Conservation (phyloP, 2,113 vertebrate species). For the Istiophorus platypterus region DNA sequence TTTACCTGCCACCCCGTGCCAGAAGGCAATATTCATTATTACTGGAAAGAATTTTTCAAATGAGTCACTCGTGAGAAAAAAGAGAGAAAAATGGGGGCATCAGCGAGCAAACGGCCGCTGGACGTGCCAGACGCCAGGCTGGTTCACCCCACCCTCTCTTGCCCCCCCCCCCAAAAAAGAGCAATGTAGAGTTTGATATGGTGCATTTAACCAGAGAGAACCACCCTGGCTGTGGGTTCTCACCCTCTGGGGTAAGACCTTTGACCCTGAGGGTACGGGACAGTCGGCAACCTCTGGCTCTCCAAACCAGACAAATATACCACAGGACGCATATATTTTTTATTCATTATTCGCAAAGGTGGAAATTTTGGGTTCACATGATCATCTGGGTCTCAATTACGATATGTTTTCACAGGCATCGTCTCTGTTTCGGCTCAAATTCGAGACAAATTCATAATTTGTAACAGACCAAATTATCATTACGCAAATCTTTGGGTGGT, state of each 20-base stretch:
- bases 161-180: too few species aligned
- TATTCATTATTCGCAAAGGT: neutral
- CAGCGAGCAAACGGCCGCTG: constrained; percentile 30
- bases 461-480: neutral
- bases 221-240: neutral
- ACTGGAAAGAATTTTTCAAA: constrained; percentile 63
- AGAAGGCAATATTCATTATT: constrained; percentile 55
- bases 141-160: neutral
- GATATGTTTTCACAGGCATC: constrained; percentile 6
- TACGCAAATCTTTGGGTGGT: neutral
- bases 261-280: neutral
- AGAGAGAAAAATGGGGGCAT: neutral
- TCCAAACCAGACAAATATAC: constrained; percentile 26
- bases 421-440: constrained; percentile 26
- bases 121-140: constrained; percentile 9
- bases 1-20: constrained; percentile 39
- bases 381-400: constrained; percentile 28
- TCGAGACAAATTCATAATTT: constrained; percentile 14
- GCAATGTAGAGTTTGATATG: neutral
- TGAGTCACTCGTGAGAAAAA: constrained; percentile 54
- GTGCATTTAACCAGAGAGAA: neutral
- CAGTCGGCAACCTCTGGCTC: neutral
- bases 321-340: neutral
- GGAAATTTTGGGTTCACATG: neutral
- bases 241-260: neutral